Evolutionary conservation across 2,888 invertebrate genomes (phyloP).

Genomic region (Leptarthrus brevirostris): DNA sequence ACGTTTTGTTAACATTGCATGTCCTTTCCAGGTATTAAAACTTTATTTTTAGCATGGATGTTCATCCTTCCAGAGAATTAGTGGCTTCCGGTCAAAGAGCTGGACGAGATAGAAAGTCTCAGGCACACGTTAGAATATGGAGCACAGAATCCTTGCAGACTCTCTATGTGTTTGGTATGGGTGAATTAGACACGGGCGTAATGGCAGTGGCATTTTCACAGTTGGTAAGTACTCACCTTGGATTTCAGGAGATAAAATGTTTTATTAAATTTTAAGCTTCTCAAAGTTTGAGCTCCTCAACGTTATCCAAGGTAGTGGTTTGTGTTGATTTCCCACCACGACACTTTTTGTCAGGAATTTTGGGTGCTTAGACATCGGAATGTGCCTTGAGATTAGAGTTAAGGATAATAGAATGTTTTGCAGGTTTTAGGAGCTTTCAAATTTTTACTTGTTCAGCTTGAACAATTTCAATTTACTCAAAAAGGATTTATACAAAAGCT

Average conservation of each 20-base stretch:
- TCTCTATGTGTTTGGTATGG: conserved; percentile 90
- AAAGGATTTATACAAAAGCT: too few species aligned
- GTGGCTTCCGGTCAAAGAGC: conserved; percentile 91
- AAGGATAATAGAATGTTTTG: too few species aligned
- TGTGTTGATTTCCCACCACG: background rate
- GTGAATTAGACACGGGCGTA: conserved; percentile 88
- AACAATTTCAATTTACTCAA: too few species aligned
- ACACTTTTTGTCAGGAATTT: background rate
- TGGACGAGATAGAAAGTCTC: conserved; percentile 84
- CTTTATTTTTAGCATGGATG: conserved; percentile 75
- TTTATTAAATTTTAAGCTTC: background rate
- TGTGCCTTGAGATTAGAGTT: too few species aligned
- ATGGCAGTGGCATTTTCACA: conserved; percentile 91
- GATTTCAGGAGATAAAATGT: background rate
- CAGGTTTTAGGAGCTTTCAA: too few species aligned
- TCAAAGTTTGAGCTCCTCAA: background rate
- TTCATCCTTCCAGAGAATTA: conserved; percentile 88
- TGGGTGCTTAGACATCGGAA: too few species aligned
- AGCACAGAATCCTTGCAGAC: conserved; percentile 90
- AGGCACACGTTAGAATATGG: conserved; percentile 93
- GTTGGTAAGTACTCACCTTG: conserved; percentile 71
- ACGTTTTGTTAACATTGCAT: conserved; percentile 49
- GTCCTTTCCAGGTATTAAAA: conserved; percentile 1
- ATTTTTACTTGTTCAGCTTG: too few species aligned
- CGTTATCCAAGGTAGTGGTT: background rate